Conservation (phyloP, 2,888 invertebrate species). For the Bedellia somnulentella region DNA sequence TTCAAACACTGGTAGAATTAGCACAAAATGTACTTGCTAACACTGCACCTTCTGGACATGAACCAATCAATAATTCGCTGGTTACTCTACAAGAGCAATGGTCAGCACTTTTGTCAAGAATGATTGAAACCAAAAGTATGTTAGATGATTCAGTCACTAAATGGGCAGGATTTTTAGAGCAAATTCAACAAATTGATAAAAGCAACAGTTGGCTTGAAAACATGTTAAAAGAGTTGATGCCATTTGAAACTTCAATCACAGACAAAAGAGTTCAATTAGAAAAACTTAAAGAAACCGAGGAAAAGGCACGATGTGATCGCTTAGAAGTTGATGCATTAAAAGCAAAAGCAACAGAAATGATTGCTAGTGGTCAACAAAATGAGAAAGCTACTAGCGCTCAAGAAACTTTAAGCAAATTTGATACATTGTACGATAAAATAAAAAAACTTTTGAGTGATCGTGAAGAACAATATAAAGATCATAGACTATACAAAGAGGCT, state of each 20-base stretch:
- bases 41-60: constrained; percentile 87
- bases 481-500: constrained; percentile 87
- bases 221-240: constrained; percentile 72
- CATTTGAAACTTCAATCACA: constrained; percentile 77
- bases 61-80: constrained; percentile 80
- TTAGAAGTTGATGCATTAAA: constrained; percentile 86
- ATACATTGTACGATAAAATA: constrained; percentile 73
- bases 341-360: constrained; percentile 82
- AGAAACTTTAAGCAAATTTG: constrained; percentile 82
- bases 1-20: constrained; percentile 85
- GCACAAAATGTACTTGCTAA: constrained; percentile 90
- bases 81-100: constrained; percentile 86
- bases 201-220: constrained; percentile 77
- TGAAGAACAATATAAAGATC: constrained; percentile 86
- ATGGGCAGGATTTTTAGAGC: constrained; percentile 89
- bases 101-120: constrained; percentile 83
- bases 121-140: constrained; percentile 87
- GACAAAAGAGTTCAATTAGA: constrained; percentile 87
- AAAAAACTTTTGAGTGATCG: constrained; percentile 76
- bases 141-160: constrained; percentile 87
- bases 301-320: constrained; percentile 86
- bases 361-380: constrained; percentile 82
- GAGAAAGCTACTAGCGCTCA: constrained; percentile 83
- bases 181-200: constrained; percentile 82
- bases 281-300: constrained; percentile 81